Evolutionary conservation across 2,113 vertebrate species (phyloP).

Genomic region (Halcyon malimbica): DNA sequence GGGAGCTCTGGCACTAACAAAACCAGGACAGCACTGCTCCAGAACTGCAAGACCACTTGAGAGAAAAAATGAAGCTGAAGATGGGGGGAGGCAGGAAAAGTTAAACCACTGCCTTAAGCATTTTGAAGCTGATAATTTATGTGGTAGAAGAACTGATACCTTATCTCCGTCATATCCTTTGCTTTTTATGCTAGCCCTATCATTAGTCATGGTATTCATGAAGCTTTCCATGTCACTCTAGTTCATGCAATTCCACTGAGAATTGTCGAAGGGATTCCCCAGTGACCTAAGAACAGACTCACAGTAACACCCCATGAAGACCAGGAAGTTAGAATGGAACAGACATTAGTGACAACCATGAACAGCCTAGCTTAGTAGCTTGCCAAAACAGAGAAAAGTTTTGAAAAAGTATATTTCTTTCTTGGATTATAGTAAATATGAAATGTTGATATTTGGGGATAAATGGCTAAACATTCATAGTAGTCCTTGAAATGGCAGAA

Average conservation of each 20-base stretch:
- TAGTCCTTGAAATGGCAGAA: neutral
- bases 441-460: neutral
- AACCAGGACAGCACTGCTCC: neutral
- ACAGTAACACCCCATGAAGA: fast-evolving
- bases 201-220: neutral
- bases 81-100: neutral
- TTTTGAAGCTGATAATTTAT: neutral
- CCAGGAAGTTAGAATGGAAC: neutral
- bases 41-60: neutral
- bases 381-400: neutral
- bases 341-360: neutral
- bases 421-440: neutral
- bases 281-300: neutral
- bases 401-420: neutral
- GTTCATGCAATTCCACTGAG: neutral
- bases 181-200: neutral
- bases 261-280: neutral
- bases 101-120: neutral
- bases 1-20: neutral
- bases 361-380: neutral
- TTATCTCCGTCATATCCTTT: neutral
- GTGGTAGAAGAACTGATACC: neutral
- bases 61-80: neutral
- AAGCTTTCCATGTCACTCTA: neutral
- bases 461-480: neutral